Base-by-base conservation (phyloP, 2,113 vertebrate species). In the Sardina pilchardus region DNA sequence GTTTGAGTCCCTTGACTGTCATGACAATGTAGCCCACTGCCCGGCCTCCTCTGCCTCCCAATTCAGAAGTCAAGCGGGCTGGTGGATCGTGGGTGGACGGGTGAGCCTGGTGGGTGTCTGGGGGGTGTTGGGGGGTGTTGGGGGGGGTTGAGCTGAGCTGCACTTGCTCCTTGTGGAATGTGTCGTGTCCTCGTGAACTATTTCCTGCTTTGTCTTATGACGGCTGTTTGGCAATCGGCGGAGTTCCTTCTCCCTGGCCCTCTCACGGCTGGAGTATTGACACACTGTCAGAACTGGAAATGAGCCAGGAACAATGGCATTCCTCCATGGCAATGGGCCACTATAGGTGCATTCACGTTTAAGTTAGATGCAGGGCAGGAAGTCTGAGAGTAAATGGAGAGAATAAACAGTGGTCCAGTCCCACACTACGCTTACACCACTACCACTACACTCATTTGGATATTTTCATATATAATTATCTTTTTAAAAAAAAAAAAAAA, bases 281-380 rank as follows among this genome's bases (percentile, higher is more conserved):
- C 85, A 26, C 53, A 81, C 56, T 48, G 90, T 91, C 89, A 89
- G 86, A 87, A 89, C 86, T 90, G 90, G 88, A 91, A 91, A 83
- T 84, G 91, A 91, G 93, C 92, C 92, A 90, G 90, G 91, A 94
- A 94, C 93, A 94, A 94, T 93, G 91, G 90, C 90, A 94, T 94
- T 92, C 92, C 92, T 93, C 90, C 63, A 91, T 88, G 92, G 91
- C 91, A 93, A 92, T 91, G 91, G 86, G 91, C 91, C 84, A 34
- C 71, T 34, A 39, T 78, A 30, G 26, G 71, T 91, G 92, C 71
- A 36, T 78, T 78, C 19, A 78, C 30, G 14, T 78, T 34, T 5
- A 34, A 78, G 26, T 36, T 78, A 36, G 10, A 17, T 36, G 71
- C 71, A 36, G 3, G 71, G 1, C 30, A 78, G 30, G 30, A 78